Conservation (phyloP, 2,888 invertebrate genomes). For the Aphidoletes aphidimyza region DNA sequence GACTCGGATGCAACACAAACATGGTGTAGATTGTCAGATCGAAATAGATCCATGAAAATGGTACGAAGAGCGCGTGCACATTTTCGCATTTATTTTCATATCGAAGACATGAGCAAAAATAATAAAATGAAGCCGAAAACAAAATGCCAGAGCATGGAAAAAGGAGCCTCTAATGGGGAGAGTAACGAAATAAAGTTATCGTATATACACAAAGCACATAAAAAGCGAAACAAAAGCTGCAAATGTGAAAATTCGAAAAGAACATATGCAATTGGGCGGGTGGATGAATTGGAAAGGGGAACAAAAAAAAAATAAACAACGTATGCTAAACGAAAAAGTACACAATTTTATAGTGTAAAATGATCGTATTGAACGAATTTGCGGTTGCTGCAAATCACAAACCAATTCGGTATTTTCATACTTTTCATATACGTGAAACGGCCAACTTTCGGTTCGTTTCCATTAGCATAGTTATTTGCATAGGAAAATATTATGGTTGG, state of each 20-base stretch:
- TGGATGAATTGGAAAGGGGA: background rate
- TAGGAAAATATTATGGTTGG: background rate
- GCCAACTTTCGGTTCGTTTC: background rate
- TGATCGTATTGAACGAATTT: constrained; percentile 20
- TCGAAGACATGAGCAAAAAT: background rate
- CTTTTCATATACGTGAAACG: background rate
- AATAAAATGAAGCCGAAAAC: constrained; percentile 28
- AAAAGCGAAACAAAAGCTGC: background rate
- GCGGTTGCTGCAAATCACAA: constrained; percentile 18
- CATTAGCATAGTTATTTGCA: constrained; percentile 11
- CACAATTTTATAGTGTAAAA: background rate
- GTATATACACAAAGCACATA: background rate
- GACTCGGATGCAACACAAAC: constrained; percentile 15
- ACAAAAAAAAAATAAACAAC: too few relatives aligned
- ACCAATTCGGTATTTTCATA: background rate
- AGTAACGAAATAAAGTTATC: background rate
- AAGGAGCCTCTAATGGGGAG: background rate
- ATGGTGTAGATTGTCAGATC: constrained; percentile 31
- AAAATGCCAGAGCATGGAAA: background rate
- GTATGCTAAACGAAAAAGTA: background rate
- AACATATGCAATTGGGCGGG: background rate
- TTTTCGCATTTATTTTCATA: constrained; percentile 36
- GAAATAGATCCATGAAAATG: background rate
- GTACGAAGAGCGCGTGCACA: background rate
- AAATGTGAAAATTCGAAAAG: background rate